These are phyloP conservation scores for Lasioglossum figueresi DNA, from an alignment of 2,888 invertebrate genomes.

Conservation along the genomic window DNA sequence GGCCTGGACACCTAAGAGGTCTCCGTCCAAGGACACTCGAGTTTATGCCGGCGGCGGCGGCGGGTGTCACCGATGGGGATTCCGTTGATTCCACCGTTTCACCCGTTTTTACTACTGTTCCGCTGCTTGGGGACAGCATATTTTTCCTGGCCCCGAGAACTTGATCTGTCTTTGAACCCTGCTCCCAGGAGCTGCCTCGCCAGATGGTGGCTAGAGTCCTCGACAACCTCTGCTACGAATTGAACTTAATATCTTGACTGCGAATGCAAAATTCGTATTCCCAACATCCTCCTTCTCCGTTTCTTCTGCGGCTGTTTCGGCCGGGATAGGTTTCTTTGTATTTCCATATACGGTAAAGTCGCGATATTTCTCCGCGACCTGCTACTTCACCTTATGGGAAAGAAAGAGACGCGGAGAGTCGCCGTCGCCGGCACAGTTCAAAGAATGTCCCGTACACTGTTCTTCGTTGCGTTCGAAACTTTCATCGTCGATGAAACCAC, in stretches of 20 bases:
- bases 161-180: conserved; percentile 3
- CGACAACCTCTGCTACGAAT: not conserved
- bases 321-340: not conserved
- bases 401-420: too few species aligned
- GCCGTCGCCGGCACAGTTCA: too few species aligned
- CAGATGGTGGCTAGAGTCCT: not conserved
- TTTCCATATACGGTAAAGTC: not conserved
- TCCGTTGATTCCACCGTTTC: conserved; percentile 33
- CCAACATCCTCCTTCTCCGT: not conserved
- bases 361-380: too few species aligned
- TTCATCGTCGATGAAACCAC: too few species aligned
- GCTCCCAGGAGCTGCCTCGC: not conserved
- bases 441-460: too few species aligned
- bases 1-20: conserved; percentile 49
- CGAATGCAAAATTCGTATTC: not conserved
- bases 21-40: conserved; percentile 38
- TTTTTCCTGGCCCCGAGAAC: not conserved
- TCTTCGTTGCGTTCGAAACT: too few species aligned
- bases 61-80: conserved; percentile 31
- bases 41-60: conserved; percentile 27
- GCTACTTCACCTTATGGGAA: too few species aligned
- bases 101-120: conserved; percentile 14
- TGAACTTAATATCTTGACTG: not conserved
- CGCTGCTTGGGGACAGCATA: not conserved
- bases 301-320: not conserved